Evolutionary conservation across 2,797 vertebrate species (phyloP).

Genomic region (Coilia nasus): DNA sequence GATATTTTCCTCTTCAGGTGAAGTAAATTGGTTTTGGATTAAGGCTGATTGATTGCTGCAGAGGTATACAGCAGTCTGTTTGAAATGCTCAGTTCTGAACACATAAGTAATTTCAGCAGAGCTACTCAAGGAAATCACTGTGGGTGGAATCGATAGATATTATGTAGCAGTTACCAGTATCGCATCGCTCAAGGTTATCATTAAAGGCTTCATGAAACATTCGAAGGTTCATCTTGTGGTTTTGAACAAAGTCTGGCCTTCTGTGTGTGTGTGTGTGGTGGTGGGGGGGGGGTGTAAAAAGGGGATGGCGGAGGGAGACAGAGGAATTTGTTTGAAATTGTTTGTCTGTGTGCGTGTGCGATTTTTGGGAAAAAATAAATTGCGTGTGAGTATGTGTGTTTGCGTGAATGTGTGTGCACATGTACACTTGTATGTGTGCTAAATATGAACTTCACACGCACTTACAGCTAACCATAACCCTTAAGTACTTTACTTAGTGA

Average conservation of each 20-base stretch:
- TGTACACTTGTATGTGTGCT: neutral
- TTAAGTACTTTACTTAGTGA: no score
- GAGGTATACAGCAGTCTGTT: conserved; percentile 72
- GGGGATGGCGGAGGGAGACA: no score
- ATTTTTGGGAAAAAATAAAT: no score
- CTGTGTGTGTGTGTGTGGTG: conserved; percentile 38
- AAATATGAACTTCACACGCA: conserved; percentile 17
- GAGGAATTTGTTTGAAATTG: neutral
- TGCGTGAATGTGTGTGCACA: conserved; percentile 12
- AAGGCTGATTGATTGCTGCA: conserved; percentile 77
- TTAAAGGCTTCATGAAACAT: conserved; percentile 65
- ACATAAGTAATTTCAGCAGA: conserved; percentile 69
- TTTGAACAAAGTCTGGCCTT: conserved; percentile 39
- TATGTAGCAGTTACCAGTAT: conserved; percentile 65
- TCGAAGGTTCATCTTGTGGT: conserved; percentile 54
- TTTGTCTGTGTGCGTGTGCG: conserved; percentile 13
- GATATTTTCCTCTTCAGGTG: conserved; percentile 78
- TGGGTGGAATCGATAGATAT: conserved; percentile 72
- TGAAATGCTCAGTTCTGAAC: conserved; percentile 71
- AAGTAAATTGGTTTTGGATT: conserved; percentile 82
- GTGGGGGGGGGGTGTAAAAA: neutral
- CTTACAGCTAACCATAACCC: neutral
- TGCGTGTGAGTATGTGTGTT: conserved; percentile 19
- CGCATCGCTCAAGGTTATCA: conserved; percentile 69
- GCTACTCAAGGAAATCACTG: conserved; percentile 70